A percentile compares a stretch with the other conserved stretches of the same genome.
phyloP scores from a whole-genome alignment of 2,888 invertebrate genomes.

The Drosophila emarginata region DNA sequence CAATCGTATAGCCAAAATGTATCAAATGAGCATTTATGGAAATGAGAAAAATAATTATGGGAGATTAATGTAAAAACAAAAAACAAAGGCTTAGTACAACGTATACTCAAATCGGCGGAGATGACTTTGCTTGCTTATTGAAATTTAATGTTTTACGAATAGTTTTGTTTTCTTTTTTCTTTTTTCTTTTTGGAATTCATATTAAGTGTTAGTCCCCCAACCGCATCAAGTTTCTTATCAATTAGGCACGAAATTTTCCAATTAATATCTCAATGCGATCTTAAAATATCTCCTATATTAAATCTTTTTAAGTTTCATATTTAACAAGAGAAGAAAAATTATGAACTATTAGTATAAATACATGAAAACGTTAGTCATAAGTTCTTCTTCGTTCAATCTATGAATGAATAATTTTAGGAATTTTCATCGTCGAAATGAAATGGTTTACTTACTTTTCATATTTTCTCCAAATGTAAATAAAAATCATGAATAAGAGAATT shows the following conservation, averaged over 20 bases:
- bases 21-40: no score
- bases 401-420: background rate
- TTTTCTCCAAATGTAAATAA: slow-evolving; percentile 58
- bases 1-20: no score
- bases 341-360: background rate
- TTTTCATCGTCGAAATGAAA: background rate
- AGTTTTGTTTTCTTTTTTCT: no score
- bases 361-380: no score
- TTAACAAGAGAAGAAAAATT: background rate
- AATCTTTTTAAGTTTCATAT: background rate
- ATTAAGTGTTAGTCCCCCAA: background rate
- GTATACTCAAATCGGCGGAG: no score
- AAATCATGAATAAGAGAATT: slow-evolving; percentile 52
- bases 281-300: slow-evolving; percentile 46
- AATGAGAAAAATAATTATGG: no score
- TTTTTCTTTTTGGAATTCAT: background rate
- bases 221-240: slow-evolving; percentile 23
- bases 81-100: no score
- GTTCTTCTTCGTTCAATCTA: no score
- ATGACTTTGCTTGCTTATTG: no score
- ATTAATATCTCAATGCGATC: slow-evolving; percentile 42
- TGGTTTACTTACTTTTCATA: slow-evolving; percentile 60
- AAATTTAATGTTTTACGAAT: background rate
- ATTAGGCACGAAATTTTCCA: slow-evolving; percentile 59
- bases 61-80: no score